Evolutionary conservation across 2,888 invertebrate genomes (phyloP).

Genomic region (Antheraea yamamai): DNA sequence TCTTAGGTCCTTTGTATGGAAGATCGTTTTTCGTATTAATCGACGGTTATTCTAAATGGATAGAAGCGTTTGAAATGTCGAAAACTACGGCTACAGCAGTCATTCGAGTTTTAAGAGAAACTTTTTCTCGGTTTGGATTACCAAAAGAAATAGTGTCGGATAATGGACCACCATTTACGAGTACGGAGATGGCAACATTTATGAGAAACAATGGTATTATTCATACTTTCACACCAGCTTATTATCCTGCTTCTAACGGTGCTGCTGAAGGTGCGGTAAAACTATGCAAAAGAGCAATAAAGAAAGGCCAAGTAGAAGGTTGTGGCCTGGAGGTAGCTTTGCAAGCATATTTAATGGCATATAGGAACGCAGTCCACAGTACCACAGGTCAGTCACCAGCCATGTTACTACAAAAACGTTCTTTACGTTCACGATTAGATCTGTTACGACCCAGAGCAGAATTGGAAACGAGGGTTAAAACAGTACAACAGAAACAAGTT

Average conservation of each 20-base stretch:
- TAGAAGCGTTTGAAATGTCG: no score
- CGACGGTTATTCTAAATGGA: no score
- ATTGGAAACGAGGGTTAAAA: neutral
- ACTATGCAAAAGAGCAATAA: neutral
- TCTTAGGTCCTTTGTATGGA: neutral
- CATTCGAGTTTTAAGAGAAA: no score
- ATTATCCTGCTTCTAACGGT: constrained; percentile 25
- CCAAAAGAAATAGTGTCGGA: no score
- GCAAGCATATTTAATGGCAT: constrained; percentile 23
- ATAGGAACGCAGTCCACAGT: constrained; percentile 21
- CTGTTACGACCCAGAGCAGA: constrained; percentile 14
- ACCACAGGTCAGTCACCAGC: constrained; percentile 25
- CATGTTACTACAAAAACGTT: constrained; percentile 23
- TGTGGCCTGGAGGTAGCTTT: constrained; percentile 23
- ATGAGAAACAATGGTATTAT: no score
- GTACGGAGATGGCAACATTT: no score
- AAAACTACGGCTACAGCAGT: no score
- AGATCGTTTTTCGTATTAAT: no score
- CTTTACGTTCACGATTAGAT: constrained; percentile 24
- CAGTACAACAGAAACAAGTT: constrained; percentile 6
- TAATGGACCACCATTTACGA: no score
- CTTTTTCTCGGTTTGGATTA: no score
- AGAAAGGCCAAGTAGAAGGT: constrained; percentile 3
- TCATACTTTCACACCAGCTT: constrained; percentile 6
- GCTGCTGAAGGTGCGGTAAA: constrained; percentile 25